Evolutionary conservation across 2,113 vertebrate genomes (phyloP).

Genomic region (Albula goreensis): DNA sequence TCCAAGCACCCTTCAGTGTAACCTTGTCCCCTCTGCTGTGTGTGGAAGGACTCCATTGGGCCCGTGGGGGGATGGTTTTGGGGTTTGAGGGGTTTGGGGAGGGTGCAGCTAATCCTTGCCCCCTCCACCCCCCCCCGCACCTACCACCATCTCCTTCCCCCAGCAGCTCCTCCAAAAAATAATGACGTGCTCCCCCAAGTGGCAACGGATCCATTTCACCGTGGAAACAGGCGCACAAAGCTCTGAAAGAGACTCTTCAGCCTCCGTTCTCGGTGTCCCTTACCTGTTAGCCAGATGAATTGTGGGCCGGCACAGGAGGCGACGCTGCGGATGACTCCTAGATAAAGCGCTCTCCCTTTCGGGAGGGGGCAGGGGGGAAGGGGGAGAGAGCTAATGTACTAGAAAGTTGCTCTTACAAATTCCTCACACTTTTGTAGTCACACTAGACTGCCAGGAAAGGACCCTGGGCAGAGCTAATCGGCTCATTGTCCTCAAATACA

Average conservation of each 20-base stretch:
- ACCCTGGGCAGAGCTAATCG: neutral
- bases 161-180: conserved; percentile 36
- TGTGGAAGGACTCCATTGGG: neutral
- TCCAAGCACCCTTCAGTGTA: conserved; percentile 10
- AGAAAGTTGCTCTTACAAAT: neutral
- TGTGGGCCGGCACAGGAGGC: conserved; percentile 64
- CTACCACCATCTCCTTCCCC: neutral
- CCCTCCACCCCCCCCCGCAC: conserved; percentile 39
- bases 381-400: neutral
- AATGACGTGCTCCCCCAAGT: conserved; percentile 50
- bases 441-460: neutral
- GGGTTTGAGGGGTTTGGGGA: no score
- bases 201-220: conserved; percentile 68
- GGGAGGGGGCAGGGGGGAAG: neutral
- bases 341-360: conserved; percentile 43
- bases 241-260: conserved; percentile 70
- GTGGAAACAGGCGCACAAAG: conserved; percentile 66
- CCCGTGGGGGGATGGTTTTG: no score
- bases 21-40: conserved; percentile 5
- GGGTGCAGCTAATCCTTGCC: neutral
- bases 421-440: neutral
- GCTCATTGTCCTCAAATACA: neutral
- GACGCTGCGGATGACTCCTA: conserved; percentile 56
- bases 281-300: conserved; percentile 70
- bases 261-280: conserved; percentile 63